A percentile compares a stretch with the other conserved stretches of the same genome.
Conservation (phyloP, 2,113 vertebrate species). For the Neogobius melanostomus region DNA sequence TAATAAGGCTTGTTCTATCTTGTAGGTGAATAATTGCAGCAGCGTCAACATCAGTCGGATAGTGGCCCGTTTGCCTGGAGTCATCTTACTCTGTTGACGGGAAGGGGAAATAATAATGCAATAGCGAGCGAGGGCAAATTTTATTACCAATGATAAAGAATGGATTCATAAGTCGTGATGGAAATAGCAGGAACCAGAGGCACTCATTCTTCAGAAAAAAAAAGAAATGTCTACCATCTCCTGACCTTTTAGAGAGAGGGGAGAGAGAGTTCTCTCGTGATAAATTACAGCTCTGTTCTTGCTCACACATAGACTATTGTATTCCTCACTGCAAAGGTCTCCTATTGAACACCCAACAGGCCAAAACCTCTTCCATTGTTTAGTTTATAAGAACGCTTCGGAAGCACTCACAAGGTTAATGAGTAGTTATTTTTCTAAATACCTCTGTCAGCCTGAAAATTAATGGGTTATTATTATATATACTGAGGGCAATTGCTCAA, state of each 20-base stretch:
- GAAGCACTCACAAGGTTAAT: not conserved
- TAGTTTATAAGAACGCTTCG: not conserved
- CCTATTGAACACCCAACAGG: conserved; percentile 1
- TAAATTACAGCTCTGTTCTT: conserved; percentile 38
- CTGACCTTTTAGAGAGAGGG: conserved; percentile 53
- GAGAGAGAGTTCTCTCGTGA: conserved; percentile 41
- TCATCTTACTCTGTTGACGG: conserved; percentile 44
- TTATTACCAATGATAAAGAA: conserved; percentile 67
- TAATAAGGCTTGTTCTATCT: conserved; percentile 38
- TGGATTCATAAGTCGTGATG: conserved; percentile 66
- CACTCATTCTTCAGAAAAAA: conserved; percentile 26
- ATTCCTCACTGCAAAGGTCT: conserved; percentile 9
- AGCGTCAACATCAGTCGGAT: conserved; percentile 46
- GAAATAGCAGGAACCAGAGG: conserved; percentile 49
- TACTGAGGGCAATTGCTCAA: no score
- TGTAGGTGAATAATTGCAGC: conserved; percentile 62
- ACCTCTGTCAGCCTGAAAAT: not conserved
- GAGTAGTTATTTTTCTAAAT: not conserved
- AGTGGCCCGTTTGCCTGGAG: conserved; percentile 44
- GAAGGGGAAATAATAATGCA: conserved; percentile 56
- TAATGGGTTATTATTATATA: not conserved
- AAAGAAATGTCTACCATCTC: conserved; percentile 38
- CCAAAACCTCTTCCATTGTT: not conserved
- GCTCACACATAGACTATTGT: conserved; percentile 23
- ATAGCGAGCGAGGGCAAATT: conserved; percentile 55